Percentiles rank a stretch among this genome's conserved stretches.
Conservation (phyloP, 2,797 vertebrate species). For the Pelodytes ibericus region DNA sequence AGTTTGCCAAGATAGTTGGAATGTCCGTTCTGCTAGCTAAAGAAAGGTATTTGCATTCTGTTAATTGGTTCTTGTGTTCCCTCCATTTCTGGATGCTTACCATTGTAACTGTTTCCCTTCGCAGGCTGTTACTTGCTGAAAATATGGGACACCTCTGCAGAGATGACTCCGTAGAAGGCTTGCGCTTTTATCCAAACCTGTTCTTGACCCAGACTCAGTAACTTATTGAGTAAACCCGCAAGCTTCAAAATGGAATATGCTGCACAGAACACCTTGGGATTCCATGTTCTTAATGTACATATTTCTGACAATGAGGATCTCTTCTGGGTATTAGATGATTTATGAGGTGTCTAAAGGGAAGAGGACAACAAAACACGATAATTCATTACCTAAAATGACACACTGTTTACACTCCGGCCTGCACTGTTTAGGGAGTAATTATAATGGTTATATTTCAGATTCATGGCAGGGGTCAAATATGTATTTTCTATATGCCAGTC, state of each 20-base stretch:
- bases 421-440: neutral
- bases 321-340: neutral
- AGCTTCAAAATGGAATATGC: neutral
- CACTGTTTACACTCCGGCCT: neutral
- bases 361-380: neutral
- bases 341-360: neutral
- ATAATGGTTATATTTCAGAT: neutral
- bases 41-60: conserved; percentile 78
- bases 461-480: conserved; percentile 3
- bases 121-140: conserved; percentile 92
- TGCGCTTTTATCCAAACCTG: conserved; percentile 95
- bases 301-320: neutral
- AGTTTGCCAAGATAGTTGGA: conserved; percentile 94
- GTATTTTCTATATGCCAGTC: conserved; percentile 20
- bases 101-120: conserved; percentile 7
- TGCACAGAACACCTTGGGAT: no score
- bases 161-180: conserved; percentile 96
- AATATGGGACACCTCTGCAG: conserved; percentile 96
- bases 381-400: neutral
- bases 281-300: neutral
- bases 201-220: conserved; percentile 83
- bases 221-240: neutral
- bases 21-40: conserved; percentile 97
- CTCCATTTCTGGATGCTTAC: neutral
- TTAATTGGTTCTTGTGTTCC: neutral